Evolutionary conservation across 2,113 vertebrate species (phyloP).

Genomic region (Odontophorus gujanensis): DNA sequence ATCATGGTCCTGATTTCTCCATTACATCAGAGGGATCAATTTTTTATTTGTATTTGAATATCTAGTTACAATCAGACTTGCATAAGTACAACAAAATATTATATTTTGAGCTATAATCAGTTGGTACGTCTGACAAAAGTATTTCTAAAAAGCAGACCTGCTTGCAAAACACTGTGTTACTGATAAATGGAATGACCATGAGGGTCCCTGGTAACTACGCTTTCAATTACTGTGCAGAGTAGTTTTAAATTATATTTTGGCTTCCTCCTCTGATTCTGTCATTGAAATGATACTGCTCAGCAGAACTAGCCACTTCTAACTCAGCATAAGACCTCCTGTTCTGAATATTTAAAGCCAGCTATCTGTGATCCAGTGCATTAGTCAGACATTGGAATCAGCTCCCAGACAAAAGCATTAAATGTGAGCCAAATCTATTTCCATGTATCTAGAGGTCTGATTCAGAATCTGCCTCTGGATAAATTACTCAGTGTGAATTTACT

Average conservation of each 20-base stretch:
- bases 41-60: not conserved
- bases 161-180: not conserved
- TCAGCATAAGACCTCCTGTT: not conserved
- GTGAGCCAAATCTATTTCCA: not conserved
- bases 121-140: not conserved
- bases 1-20: not conserved
- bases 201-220: not conserved
- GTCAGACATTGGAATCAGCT: constrained; percentile 29
- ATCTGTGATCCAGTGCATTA: not conserved
- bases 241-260: constrained; percentile 1
- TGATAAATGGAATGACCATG: not conserved
- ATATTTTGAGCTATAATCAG: not conserved
- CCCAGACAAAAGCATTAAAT: not conserved
- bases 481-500: constrained; percentile 54
- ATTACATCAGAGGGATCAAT: not conserved
- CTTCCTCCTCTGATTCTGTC: not conserved
- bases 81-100: not conserved
- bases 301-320: not conserved
- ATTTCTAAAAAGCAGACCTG: not conserved
- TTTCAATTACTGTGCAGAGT: not conserved
- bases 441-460: not conserved
- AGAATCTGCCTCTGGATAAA: constrained; percentile 23
- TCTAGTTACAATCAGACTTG: not conserved
- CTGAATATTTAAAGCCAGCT: not conserved
- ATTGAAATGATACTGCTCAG: not conserved